These are phyloP conservation scores for Galaxias olidus DNA, from an alignment of 2,797 vertebrate species.

Conservation along the genomic window DNA sequence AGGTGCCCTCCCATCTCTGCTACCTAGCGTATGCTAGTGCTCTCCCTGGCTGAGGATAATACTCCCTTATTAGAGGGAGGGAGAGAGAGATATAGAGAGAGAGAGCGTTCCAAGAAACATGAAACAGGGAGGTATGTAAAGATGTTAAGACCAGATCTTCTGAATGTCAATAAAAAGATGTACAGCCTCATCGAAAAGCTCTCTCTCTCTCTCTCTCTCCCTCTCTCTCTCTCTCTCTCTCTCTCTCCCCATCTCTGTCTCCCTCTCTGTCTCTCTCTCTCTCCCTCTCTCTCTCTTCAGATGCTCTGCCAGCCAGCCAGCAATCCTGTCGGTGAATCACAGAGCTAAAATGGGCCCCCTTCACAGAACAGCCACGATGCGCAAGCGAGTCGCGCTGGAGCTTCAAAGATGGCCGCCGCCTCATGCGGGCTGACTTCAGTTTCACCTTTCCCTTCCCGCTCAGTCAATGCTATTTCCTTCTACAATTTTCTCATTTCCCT, in stretches of 20 bases:
- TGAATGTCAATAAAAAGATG: too few relatives aligned
- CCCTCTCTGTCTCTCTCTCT: too few relatives aligned
- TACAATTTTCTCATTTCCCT: constrained; percentile 18
- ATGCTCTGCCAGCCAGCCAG: too few relatives aligned
- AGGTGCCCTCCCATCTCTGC: too few relatives aligned
- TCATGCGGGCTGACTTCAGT: constrained; percentile 2
- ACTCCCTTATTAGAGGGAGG: background rate
- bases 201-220: constrained; percentile 31
- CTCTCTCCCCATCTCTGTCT: too few relatives aligned
- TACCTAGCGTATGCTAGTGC: too few relatives aligned
- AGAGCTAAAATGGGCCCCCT: too few relatives aligned
- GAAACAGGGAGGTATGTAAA: background rate
- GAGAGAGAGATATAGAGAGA: background rate
- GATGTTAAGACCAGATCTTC: background rate
- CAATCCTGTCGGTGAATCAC: too few relatives aligned
- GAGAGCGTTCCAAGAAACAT: background rate
- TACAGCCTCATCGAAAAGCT: background rate
- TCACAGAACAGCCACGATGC: too few relatives aligned
- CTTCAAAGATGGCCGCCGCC: too few relatives aligned
- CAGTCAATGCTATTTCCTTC: constrained; percentile 20
- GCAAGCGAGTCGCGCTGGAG: too few relatives aligned
- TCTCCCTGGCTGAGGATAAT: too few relatives aligned
- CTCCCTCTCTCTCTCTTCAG: constrained; percentile 24
- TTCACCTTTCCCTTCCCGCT: constrained; percentile 15
- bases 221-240: constrained; percentile 24